Evolutionary conservation across 2,888 invertebrate species (phyloP), one percentile per base, ranked within the genome.

Genomic region (Polietes domitor): DNA sequence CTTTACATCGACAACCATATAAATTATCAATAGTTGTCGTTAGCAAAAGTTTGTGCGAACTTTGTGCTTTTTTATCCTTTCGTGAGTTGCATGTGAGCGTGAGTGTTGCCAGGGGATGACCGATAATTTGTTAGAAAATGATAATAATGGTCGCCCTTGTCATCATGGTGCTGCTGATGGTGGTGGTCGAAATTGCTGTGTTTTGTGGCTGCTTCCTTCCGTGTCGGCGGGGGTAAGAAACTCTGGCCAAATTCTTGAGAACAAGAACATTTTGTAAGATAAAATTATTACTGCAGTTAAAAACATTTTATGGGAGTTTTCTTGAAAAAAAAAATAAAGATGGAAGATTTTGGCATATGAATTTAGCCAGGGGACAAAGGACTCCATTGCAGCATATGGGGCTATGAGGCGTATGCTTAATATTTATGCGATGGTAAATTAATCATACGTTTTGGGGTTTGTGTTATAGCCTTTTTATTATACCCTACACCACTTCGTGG

Each of bases 11-110:
- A 43, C 70, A 70, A 32, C 58, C 55, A 32, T 70, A 80, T 80
- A 80, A 80, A 80, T 80, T 80, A 75, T 74, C 70, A 74, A 74
- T 74, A 47, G 47, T 74, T 80, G 68, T 80, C 79, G 61, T 70
- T 58, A 15, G 43, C 28, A 9, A 24, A 65, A 41, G 6, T 1
- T 10, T 10, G 55, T 50, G 9, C 53, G 24, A n/a, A 1, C 17
- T 17, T 6, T 26, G 12, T 50, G 65, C 37, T 63, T 63, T 63
- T n/a, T n/a, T 19, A 47, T 47, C n/a, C 55, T 55, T 32, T 32
- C 7, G 32, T 32, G 32, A 5, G 32, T 32, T 32, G 32, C 7
- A 7, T 76, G 1, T 68, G 3, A 6, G 15, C 41, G 9, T 12
- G 10, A 7, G 5, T 9, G n/a, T 43, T 68, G 32, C 43, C 21